Conservation (phyloP, 2,888 invertebrate genomes). For the Chaetogeoica ovagalla region DNA sequence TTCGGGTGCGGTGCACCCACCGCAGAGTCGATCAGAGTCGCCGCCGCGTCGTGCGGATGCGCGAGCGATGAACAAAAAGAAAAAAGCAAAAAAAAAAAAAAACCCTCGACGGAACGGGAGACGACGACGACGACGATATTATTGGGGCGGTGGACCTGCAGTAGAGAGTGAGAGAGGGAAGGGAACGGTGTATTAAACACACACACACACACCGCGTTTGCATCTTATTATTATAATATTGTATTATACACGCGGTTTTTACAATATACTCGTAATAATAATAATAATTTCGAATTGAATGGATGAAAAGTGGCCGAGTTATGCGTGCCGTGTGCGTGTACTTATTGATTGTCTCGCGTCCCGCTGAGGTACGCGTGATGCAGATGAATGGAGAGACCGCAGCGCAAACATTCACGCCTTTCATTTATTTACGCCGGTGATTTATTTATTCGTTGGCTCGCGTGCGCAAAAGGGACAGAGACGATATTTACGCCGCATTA, state of each 20-base stretch:
- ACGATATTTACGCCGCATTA: no score
- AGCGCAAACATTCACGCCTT: slow-evolving; percentile 50
- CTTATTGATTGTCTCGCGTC: slow-evolving; percentile 29
- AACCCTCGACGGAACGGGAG: no score
- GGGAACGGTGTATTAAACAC: not conserved
- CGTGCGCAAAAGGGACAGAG: not conserved
- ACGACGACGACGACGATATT: no score
- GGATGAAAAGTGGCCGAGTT: slow-evolving; percentile 50
- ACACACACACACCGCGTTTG: not conserved
- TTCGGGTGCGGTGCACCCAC: no score
- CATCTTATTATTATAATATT: not conserved
- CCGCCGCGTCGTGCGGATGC: no score
- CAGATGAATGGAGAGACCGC: slow-evolving; percentile 43
- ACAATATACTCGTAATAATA: slow-evolving; percentile 31
- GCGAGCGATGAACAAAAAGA: no score
- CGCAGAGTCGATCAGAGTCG: no score
- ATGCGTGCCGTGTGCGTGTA: slow-evolving; percentile 19
- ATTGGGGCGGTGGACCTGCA: no score
- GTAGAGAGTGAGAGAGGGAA: no score
- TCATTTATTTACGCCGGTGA: slow-evolving; percentile 42
- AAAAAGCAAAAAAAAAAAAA: no score
- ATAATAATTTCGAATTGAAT: slow-evolving; percentile 45
- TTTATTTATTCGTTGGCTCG: slow-evolving; percentile 35
- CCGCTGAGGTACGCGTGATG: slow-evolving; percentile 24
- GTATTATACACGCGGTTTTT: slow-evolving; percentile 11